Percentiles rank a stretch among this genome's conserved stretches.
Conservation (phyloP, 2,888 invertebrate genomes). For the Chrysotoxum bicinctum region DNA sequence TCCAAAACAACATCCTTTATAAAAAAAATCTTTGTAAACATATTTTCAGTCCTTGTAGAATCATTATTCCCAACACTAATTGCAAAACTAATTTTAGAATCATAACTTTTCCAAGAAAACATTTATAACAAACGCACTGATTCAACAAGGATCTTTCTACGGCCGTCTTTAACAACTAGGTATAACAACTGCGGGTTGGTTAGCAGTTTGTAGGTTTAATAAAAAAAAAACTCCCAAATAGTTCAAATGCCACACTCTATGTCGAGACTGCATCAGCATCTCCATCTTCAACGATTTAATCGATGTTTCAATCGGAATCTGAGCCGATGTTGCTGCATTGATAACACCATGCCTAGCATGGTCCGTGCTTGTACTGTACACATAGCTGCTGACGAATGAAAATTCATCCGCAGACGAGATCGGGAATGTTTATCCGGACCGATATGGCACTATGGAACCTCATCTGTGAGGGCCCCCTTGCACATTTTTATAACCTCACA, state of each 20-base stretch:
- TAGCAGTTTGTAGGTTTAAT: background rate
- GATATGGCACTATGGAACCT: conserved; percentile 61
- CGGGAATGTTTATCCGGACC: conserved; percentile 69
- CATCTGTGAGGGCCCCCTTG: conserved; percentile 26
- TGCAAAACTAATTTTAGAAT: conserved; percentile 70
- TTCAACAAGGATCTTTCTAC: background rate
- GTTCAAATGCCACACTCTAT: conserved; percentile 67
- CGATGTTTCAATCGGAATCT: conserved; percentile 70
- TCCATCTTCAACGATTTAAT: conserved; percentile 68
- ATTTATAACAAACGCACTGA: conserved; percentile 56
- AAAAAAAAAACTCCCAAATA: conserved; percentile 49
- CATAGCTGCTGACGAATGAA: conserved; percentile 49
- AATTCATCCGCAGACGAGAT: conserved; percentile 60
- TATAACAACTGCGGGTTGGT: background rate
- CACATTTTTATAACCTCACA: conserved; percentile 60
- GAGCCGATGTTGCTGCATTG: conserved; percentile 67
- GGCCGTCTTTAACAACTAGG: background rate
- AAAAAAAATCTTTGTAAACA: conserved; percentile 12
- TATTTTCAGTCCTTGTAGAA: conserved; percentile 17
- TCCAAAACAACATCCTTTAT: background rate
- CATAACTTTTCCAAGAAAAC: conserved; percentile 68
- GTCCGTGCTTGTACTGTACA: conserved; percentile 56
- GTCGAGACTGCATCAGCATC: conserved; percentile 66
- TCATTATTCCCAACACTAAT: conserved; percentile 55
- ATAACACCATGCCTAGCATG: conserved; percentile 72